phyloP scores from a whole-genome alignment of 2,113 vertebrate genomes.

The Chlamydotis undulata region DNA sequence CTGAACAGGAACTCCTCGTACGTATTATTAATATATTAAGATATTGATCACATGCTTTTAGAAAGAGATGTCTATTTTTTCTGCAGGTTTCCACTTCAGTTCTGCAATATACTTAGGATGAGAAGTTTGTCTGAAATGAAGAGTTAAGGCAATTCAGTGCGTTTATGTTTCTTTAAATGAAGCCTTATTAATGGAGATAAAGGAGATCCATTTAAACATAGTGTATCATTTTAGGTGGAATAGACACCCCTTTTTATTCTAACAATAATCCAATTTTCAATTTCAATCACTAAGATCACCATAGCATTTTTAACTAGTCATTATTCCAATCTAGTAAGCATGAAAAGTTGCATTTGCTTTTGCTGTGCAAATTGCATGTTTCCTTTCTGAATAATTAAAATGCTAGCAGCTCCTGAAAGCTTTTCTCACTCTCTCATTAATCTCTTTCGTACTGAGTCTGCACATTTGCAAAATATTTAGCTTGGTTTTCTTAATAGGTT shows the following conservation, averaged over 20 bases:
- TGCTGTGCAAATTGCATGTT: neutral
- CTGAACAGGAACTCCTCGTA: conserved; percentile 79
- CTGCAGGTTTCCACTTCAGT: neutral
- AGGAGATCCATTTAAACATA: neutral
- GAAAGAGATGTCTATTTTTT: neutral
- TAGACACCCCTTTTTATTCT: neutral
- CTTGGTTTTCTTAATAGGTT: neutral
- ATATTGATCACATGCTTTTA: neutral
- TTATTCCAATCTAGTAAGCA: neutral
- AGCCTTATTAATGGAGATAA: neutral
- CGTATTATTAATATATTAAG: conserved; percentile 67
- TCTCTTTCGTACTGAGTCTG: neutral
- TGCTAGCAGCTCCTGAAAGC: neutral
- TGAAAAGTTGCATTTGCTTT: neutral
- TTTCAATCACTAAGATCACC: neutral
- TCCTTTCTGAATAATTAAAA: neutral
- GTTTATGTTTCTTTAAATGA: conserved; percentile 14
- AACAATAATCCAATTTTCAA: neutral
- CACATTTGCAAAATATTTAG: neutral
- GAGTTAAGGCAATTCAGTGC: neutral
- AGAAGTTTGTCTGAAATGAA: neutral
- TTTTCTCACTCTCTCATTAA: neutral
- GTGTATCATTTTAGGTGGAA: neutral
- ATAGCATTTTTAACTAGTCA: neutral
- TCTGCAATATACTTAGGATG: neutral